Conservation (phyloP, 2,888 invertebrate species). For the Drosophila melanocephala region DNA sequence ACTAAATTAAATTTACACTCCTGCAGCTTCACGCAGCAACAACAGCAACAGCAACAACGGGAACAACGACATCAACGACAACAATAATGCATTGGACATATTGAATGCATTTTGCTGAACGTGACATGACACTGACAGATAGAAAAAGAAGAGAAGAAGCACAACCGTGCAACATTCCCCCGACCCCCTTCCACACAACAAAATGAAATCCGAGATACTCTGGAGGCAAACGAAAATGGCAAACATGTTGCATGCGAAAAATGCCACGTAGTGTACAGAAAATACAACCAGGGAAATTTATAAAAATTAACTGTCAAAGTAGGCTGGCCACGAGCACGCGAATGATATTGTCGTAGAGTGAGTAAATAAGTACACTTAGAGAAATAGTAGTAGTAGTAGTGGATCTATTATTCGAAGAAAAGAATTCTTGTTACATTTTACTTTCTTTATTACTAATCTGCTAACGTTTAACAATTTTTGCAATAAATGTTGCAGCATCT, state of each 20-base stretch:
- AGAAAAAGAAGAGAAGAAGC: conserved; percentile 58
- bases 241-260: conserved; percentile 69
- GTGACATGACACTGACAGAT: conserved; percentile 82
- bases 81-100: conserved; percentile 59
- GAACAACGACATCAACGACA: conserved; percentile 36
- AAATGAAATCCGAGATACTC: conserved; percentile 50
- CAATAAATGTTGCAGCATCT: not conserved
- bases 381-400: conserved; percentile 1
- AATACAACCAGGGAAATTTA: conserved; percentile 67
- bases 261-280: conserved; percentile 45
- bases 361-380: conserved; percentile 26
- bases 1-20: conserved; percentile 85
- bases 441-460: not conserved
- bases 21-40: conserved; percentile 65
- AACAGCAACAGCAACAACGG: conserved; percentile 34
- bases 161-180: conserved; percentile 21
- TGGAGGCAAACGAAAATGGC: conserved; percentile 65
- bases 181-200: not conserved
- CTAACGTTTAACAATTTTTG: not conserved
- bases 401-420: not conserved
- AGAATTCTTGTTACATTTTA: not conserved
- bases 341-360: not conserved
- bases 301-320: conserved; percentile 77
- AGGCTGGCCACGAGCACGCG: conserved; percentile 31
- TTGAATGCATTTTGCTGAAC: conserved; percentile 75